Base-by-base conservation (phyloP, 1,140 invertebrate species). In the Heliconius nattereri region DNA sequence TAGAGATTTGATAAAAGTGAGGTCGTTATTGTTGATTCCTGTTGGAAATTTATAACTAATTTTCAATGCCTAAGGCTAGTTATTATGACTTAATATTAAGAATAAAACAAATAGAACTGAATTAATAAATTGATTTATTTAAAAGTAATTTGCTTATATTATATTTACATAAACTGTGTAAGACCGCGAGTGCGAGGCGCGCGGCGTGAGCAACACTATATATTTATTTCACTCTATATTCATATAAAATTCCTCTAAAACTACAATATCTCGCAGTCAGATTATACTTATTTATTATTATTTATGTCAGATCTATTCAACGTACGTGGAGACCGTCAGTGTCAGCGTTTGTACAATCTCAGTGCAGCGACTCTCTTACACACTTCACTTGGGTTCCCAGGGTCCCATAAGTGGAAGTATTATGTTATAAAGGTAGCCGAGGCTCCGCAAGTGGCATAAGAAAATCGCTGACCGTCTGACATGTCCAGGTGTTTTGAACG, bases 81-180 rank as follows among this genome's bases (percentile, higher is more conserved):
- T 32, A 32, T 32, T 32, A 32, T 32, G 3, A 32, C 0, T 32
- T 32, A 32, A 32, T 32, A 32, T 35, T 16, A 45, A 52, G 0
- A 74, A 78, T 73, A n/a, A 77, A 79, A 74, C 49, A 49, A 79
- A 66, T 8, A 1, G 13, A 71, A 29, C 54, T 75, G 23, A 37
- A 60, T 75, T 81, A 81, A 84, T 81, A 80, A 84, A 80, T 81
- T 76, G 71, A 81, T 88, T 87, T 85, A 88, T 86, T 87, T 78
- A 85, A 84, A 84, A 84, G 82, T 86, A 86, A 81, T 87, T 85
- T 66, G 71, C 76, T 83, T 81, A 83, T 70, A 83, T 73, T 79
- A 85, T 85, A 85, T 83, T 85, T 80, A 83, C 83, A 82, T 79
- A 71, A 70, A 73, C 40, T 54, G 70, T 73, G 52, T 40, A 40